Evolutionary conservation across 2,113 vertebrate species (phyloP), one percentile per base, ranked within the genome.

Genomic region (Crypturellus undulatus): DNA sequence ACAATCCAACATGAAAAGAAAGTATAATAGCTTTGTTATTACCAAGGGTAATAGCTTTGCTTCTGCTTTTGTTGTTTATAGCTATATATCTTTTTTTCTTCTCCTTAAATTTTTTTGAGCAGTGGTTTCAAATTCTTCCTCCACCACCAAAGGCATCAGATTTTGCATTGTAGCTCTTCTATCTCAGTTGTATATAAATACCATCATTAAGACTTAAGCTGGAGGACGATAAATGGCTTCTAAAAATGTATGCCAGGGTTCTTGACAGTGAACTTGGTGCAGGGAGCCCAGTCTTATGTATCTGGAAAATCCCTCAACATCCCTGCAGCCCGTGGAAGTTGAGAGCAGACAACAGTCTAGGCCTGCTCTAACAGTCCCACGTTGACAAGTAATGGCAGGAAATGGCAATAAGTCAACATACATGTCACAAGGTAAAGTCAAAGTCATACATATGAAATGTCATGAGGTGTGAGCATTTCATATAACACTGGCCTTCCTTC

Each of bases 1-100:
- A 5, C 16, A 28, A 51, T 82, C 59, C 95, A 71, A 94, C 79
- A 83, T 77, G 59, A 82, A 92, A 96, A 76, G 59, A 82, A 92
- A 96, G 78, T 79, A 72, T 70, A 90, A 94, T 91, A 87, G 34
- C 71, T 76, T 93, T 96, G 73, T 91, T 87, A 58, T 94, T 93
- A 56, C 43, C 0, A 3, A 96, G 75, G 62, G n/a, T 91, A 92
- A 91, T 91, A 91, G 42, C 71, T 91, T 56, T 59, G 56, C 72
- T 92, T 93, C 54, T 75, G 73, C 76, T 84, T 42, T 6, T 58
- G 45, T 58, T 9, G 28, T 79, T 86, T 45, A 51, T 63, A 72
- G 45, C 21, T 20, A 65, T 20, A 65, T 52, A 25, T 87, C 52
- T 70, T 92, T 25, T 88, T 36, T 92, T 89, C 76, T 71, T 62